Base-by-base conservation (phyloP, 2,797 vertebrate species). In the Muscicapa comitata region DNA sequence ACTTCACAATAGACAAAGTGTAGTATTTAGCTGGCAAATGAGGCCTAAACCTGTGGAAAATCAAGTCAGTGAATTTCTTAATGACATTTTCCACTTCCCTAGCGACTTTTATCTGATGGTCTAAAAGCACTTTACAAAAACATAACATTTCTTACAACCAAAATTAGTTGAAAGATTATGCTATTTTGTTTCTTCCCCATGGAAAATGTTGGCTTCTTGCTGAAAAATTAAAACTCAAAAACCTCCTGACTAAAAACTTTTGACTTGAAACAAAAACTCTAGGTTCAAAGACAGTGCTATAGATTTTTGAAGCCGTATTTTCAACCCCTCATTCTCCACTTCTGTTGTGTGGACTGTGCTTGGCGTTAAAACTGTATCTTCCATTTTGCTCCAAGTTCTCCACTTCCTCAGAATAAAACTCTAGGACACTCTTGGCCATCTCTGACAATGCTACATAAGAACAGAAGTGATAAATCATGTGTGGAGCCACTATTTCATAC, bases 21-120 rank as follows among this genome's bases (percentile, higher is more conserved):
- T 77, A 91, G 63, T 82, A 82, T 95, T 95, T 92, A 96, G 93
- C 75, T 68, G 54, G 84, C 45, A 97, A 96, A 95, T 93, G 74
- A 96, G 81, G 93, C 75, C 57, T 91, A 95, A 97, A 96, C 78
- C 61, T 87, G 80, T 83, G 86, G 87, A 96, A 96, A 97, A 93
- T 94, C 78, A 93, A 97, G 84, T 82, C 81, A 95, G 65, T 94
- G 95, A 93, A 89, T 95, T 95, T 93, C 84, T 89, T 95, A 95
- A 95, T 79, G 79, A 85, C 77, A 93, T 95, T 96, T 97, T 92
- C 81, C 54, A 68, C 65, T 94, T 96, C 86, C 93, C 94, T 50
- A 85, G 92, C 13, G 86, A 95, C 92, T 92, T 94, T 95, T 94
- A 95, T 94, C 74, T 80, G 86, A 75, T 90, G 68, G 81, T 87